Evolutionary conservation across 2,888 invertebrate species (phyloP), one percentile per base, ranked within the genome.

Genomic region (Parnassius glacialis): DNA sequence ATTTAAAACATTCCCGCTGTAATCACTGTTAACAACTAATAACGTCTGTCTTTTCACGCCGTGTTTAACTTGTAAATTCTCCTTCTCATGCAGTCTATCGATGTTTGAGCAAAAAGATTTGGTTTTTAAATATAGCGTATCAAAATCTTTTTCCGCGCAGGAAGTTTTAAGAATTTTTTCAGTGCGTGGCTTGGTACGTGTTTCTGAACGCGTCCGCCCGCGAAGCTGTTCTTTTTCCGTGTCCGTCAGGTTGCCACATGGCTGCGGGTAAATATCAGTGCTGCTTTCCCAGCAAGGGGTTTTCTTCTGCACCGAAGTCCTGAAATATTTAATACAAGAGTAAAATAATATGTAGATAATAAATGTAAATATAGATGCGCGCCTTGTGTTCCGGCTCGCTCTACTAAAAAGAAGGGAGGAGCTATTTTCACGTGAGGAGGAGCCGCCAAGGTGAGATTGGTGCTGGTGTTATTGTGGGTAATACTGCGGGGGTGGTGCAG

Each of bases 261-360:
- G 96, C 57, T 94, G 94, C 2, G 96, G 96, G 79, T 96, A 96
- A 62, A 96, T 94, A 80, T 96, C 96, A 0, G 95, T 95, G 70
- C 94, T 95, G 71, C 95, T 95, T 75, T 96, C 96, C 96, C 96
- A 96, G 74, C 96, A 96, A 0, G 94, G 95, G 0, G 93, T 93
- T 56, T 94, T 93, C 70, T 93, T 93, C 66, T 93, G 90, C 3
- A 85, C 70, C 7, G 92, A 89, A 64, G 92, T 80, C 51, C 93
- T 93, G 77, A 50, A 67, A 65, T 54, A 41, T 48, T 13, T 48
- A 11, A 43, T 11, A 43, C 10, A 43, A 11, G 34, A 34, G 0
- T 34, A 7, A 7, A 34, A 7, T 5, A 34, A 34, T 34, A 7
- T 7, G 34, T 34, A 2, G 2, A 20, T 20, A 34, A 34, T 34